Evolutionary conservation across 2,113 vertebrate species (phyloP).

Genomic region (Catharus fuscescens): DNA sequence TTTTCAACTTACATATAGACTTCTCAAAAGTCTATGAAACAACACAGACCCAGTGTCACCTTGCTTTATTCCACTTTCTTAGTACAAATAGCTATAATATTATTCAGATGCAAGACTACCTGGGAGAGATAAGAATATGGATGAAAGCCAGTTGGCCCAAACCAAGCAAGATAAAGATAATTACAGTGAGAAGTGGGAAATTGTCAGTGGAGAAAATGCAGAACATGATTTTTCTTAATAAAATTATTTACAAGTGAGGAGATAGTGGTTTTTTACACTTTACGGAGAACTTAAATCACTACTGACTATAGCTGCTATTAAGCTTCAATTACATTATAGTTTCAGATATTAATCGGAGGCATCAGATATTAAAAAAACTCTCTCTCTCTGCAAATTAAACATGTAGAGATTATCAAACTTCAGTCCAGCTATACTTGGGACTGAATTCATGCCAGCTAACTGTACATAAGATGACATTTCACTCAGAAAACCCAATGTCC

Average conservation of each 20-base stretch:
- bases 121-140: not conserved
- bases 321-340: not conserved
- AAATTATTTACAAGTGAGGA: not conserved
- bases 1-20: not conserved
- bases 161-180: not conserved
- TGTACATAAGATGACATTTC: not conserved
- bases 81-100: not conserved
- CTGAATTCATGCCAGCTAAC: not conserved
- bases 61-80: not conserved
- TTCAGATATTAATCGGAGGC: not conserved
- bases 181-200: not conserved
- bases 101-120: not conserved
- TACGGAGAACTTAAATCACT: not conserved
- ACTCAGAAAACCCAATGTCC: not conserved
- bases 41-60: not conserved
- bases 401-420: not conserved
- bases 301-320: not conserved
- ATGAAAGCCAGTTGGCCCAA: not conserved
- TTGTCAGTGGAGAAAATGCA: not conserved
- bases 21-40: not conserved
- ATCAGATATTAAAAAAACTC: not conserved
- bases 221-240: not conserved
- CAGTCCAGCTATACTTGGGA: not conserved
- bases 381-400: not conserved
- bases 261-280: not conserved